These are phyloP conservation scores for Deilephila porcellus DNA, from an alignment of 2,888 invertebrate species.

Conservation along the genomic window DNA sequence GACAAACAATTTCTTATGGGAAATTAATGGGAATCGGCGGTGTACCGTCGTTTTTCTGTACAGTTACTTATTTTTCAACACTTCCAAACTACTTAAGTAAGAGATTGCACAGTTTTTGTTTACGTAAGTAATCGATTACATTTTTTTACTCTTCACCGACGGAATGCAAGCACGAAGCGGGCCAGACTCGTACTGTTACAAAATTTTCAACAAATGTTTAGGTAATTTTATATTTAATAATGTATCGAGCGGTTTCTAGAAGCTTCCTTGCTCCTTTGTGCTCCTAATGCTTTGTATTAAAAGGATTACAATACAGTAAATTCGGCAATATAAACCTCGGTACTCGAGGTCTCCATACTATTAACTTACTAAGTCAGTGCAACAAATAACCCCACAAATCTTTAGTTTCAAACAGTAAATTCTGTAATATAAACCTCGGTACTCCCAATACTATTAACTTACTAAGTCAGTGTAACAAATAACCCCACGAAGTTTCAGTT, in stretches of 20 bases:
- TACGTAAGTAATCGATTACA: conserved; percentile 45
- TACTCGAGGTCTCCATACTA: too few species aligned
- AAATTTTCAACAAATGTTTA: conserved; percentile 26
- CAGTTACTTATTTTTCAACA: conserved; percentile 29
- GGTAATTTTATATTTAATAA: conserved; percentile 7
- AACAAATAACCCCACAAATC: too few species aligned
- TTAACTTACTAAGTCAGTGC: too few species aligned
- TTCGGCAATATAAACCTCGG: too few species aligned
- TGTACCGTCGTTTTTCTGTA: conserved; percentile 10
- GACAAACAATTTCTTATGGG: conserved; percentile 23
- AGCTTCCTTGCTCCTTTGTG: background rate
- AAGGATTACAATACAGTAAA: too few species aligned
- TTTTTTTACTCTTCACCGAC: conserved; percentile 43
- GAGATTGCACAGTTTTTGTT: conserved; percentile 35
- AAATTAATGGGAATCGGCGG: conserved; percentile 23
- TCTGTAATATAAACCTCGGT: too few species aligned
- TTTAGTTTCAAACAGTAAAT: too few species aligned
- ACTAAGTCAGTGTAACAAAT: too few species aligned
- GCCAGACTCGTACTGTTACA: conserved; percentile 25
- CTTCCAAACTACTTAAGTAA: conserved; percentile 33
- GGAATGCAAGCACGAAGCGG: conserved; percentile 42
- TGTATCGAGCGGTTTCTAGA: conserved; percentile 8
- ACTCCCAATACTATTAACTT: too few species aligned
- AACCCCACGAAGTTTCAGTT: too few species aligned
- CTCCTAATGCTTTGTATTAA: background rate